Evolutionary conservation across 1,140 invertebrate genomes (phyloP).

Genomic region (Laupala kohalensis): DNA sequence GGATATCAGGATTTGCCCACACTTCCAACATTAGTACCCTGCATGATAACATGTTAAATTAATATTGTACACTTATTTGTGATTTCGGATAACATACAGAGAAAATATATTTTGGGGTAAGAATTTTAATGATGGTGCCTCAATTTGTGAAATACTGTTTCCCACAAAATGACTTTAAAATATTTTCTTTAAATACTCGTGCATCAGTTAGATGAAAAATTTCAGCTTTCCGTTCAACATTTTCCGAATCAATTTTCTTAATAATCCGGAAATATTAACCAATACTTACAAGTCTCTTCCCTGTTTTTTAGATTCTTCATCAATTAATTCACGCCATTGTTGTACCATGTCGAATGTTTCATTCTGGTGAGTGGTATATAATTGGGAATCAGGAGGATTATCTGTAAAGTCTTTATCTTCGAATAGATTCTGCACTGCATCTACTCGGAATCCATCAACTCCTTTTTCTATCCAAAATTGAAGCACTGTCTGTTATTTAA

Average conservation of each 20-base stretch:
- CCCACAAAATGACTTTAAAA: too few species aligned
- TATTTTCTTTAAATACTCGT: too few species aligned
- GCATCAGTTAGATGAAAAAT: too few species aligned
- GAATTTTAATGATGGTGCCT: too few species aligned
- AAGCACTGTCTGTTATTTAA: conserved; percentile 41
- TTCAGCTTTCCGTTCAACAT: too few species aligned
- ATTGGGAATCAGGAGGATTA: background rate
- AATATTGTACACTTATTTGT: too few species aligned
- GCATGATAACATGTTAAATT: background rate
- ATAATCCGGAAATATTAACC: too few species aligned
- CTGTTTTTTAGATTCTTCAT: background rate
- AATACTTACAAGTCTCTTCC: background rate
- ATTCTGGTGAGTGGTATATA: background rate
- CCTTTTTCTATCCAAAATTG: conserved; percentile 64
- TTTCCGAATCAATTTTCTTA: too few species aligned
- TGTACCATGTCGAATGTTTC: background rate
- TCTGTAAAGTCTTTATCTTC: conserved; percentile 29
- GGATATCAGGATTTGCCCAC: background rate
- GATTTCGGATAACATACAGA: too few species aligned
- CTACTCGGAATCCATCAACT: conserved; percentile 63
- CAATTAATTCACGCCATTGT: background rate
- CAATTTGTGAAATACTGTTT: too few species aligned
- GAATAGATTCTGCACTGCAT: conserved; percentile 42
- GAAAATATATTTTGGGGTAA: too few species aligned
- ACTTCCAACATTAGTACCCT: background rate